These are phyloP conservation scores for Lateolabrax maculatus DNA, from an alignment of 2,797 vertebrate species.

Conservation along the genomic window DNA sequence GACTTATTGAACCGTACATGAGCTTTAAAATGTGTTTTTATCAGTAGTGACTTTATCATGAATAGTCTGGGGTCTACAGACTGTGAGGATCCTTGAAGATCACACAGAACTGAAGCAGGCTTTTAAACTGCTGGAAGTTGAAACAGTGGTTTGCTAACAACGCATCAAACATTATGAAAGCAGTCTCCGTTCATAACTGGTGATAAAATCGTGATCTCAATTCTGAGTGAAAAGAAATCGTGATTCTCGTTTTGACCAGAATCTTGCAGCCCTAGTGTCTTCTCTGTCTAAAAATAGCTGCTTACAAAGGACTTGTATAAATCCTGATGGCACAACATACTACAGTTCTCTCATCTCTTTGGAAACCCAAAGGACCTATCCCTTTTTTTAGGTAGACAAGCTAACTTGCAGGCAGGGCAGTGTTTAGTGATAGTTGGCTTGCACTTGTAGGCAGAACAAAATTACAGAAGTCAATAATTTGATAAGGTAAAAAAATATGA, in stretches of 20 bases:
- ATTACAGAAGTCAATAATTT: neutral
- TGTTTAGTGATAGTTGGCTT: neutral
- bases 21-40: too few species aligned
- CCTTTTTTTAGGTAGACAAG: too few species aligned
- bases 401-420: too few species aligned
- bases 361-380: neutral
- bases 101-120: neutral
- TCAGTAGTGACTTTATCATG: neutral
- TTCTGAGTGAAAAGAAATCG: too few species aligned
- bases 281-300: too few species aligned
- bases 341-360: too few species aligned
- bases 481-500: neutral
- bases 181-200: too few species aligned
- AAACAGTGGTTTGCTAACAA: neutral
- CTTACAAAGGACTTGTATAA: too few species aligned
- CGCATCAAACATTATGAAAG: neutral
- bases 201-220: too few species aligned
- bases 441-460: neutral
- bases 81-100: neutral
- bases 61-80: neutral
- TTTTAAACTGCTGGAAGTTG: neutral
- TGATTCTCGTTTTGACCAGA: too few species aligned
- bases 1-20: neutral
- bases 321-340: neutral
- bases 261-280: too few species aligned